Evolutionary conservation across 2,797 vertebrate genomes (phyloP), one percentile per base, ranked within the genome.

Genomic region (Chelidonichthys spinosus): DNA sequence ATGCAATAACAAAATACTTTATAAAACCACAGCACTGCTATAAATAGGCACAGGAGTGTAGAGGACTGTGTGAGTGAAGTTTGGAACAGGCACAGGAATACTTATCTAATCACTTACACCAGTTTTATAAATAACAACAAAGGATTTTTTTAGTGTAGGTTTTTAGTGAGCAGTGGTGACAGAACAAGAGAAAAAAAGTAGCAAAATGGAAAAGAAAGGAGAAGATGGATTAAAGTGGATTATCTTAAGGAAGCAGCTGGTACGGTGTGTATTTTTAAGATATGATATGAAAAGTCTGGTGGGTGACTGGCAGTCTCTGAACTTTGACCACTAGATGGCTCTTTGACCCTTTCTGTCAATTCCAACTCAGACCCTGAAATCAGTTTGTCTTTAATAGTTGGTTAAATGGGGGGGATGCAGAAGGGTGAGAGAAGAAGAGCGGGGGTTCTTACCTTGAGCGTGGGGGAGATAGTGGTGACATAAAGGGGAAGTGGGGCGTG

Each of bases 301-400:
- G 52, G 36, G 63, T 2, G 37, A 17, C 33, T 49, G 59, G 15
- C 40, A 67, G 61, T 3, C 11, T 78, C n/a, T 70, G 39, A 96
- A 90, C 94, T 96, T 91, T 94, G 93, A 91, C 96, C 96, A 93
- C 97, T 96, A 95, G 96, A 94, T 85, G 96, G 95, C 96, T 96
- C 96, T 87, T 92, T 94, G 93, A 17, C 37, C 67, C 25, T 39
- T 3, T n/a, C 36, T 17, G 17, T 2, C 11, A 36, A 65, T 40
- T 18, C 44, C 25, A 18, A 18, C 25, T 36, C 5, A 42, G 14
- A 42, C 11, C 39, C 3, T 35, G 47, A 6, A 55, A 4, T 32
- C 7, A 11, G 9, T 18, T 46, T 42, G 5, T 42, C 43, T 36
- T 32, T n/a, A 13, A 35, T 36, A 9, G 6, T 43, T 62, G 4